Conservation (phyloP, 2,797 vertebrate species). For the Rhabdomys pumilio region DNA sequence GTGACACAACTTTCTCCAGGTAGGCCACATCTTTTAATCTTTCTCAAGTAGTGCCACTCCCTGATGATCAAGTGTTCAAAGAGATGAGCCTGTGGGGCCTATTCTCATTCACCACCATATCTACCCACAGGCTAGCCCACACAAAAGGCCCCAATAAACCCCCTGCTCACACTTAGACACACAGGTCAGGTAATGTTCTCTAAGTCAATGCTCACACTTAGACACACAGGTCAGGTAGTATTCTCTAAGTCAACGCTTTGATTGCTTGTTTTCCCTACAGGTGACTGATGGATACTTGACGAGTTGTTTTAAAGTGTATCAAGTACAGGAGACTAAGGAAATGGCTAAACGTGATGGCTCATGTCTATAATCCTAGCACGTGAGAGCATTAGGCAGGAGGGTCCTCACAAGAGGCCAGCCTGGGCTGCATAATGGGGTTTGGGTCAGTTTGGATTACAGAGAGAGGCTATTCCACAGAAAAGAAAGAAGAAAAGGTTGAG, state of each 20-base stretch:
- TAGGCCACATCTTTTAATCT: background rate
- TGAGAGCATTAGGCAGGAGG: background rate
- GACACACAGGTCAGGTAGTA: rapidly evolving
- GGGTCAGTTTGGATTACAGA: background rate
- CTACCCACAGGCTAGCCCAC: background rate
- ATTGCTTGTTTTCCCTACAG: background rate
- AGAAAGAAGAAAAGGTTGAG: background rate
- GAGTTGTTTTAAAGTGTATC: background rate
- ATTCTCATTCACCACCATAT: background rate
- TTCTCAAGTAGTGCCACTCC: background rate
- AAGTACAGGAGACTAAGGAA: background rate
- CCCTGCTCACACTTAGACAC: background rate
- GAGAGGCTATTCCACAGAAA: background rate
- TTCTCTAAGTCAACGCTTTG: background rate
- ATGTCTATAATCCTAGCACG: background rate
- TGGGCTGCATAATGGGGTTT: background rate
- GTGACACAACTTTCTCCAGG: background rate
- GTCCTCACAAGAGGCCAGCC: background rate
- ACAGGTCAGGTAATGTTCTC: too few relatives aligned
- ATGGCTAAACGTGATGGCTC: background rate
- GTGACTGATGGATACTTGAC: background rate
- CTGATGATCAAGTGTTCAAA: background rate
- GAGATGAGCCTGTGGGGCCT: too few relatives aligned
- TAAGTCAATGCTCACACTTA: background rate
- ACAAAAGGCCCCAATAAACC: background rate